A percentile compares a stretch with the other conserved stretches of the same genome.
Conservation (phyloP, 2,113 vertebrate genomes). For the Dicaeum eximium region DNA sequence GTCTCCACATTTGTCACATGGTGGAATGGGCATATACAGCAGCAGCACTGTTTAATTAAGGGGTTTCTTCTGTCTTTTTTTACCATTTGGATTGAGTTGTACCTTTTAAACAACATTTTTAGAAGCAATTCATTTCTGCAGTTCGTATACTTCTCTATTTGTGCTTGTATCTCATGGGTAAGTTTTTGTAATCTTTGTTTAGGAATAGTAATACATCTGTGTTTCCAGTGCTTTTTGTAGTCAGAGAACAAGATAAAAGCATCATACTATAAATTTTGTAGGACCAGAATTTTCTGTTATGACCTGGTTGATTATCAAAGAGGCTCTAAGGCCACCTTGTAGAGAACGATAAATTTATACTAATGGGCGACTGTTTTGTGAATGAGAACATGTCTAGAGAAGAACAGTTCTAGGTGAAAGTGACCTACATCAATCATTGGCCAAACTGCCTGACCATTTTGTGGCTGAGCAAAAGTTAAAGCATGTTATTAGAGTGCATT, state of each 20-base stretch:
- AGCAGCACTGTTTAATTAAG: not conserved
- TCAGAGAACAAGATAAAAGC: not conserved
- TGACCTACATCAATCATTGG: not conserved
- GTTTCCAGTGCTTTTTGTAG: not conserved
- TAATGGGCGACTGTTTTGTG: not conserved
- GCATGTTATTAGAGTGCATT: not conserved
- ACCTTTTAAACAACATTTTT: not conserved
- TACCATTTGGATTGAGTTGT: not conserved
- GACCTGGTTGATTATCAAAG: not conserved
- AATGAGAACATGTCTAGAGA: not conserved
- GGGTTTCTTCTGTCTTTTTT: not conserved
- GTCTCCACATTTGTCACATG: not conserved
- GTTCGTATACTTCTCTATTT: not conserved
- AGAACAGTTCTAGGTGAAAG: not conserved
- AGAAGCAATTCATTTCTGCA: not conserved
- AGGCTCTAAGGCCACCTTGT: not conserved
- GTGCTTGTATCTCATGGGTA: not conserved
- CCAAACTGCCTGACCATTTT: not conserved
- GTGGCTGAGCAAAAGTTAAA: not conserved
- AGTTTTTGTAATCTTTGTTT: not conserved
- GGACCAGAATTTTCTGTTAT: not conserved
- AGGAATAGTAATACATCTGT: not conserved
- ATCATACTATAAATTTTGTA: not conserved
- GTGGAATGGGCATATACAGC: not conserved
- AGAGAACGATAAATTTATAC: not conserved